Conservation (phyloP, 2,797 vertebrate genomes). For the Pterois miles region DNA sequence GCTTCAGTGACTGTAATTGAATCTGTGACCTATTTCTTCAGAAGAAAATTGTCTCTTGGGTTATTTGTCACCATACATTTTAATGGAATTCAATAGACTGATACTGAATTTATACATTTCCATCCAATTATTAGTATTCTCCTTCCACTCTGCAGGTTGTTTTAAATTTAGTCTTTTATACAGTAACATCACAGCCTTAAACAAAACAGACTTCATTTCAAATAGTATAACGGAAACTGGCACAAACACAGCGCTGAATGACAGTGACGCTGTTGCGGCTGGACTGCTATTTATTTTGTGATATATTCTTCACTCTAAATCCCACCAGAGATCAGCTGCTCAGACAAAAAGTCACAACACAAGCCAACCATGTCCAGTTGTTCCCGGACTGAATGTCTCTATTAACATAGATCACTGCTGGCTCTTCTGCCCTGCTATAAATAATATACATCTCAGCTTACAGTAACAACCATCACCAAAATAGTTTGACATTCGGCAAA, state of each 20-base stretch:
- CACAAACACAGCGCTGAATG: constrained; percentile 8
- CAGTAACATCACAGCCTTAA: constrained; percentile 31
- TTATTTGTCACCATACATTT: constrained; percentile 97
- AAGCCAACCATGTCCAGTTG: constrained; percentile 48
- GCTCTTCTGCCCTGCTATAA: constrained; percentile 39
- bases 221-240: constrained; percentile 10
- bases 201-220: constrained; percentile 18
- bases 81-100: constrained; percentile 98
- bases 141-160: constrained; percentile 87
- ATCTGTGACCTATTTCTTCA: constrained; percentile 99
- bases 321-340: constrained; percentile 48
- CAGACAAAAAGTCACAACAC: constrained; percentile 43
- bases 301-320: constrained; percentile 44
- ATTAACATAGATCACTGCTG: constrained; percentile 44
- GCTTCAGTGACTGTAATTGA: constrained; percentile 99
- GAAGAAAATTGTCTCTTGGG: constrained; percentile 99
- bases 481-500: constrained; percentile 22
- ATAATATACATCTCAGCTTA: constrained; percentile 34
- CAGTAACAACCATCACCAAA: constrained; percentile 24
- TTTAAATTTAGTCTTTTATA: constrained; percentile 82
- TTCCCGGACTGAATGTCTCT: constrained; percentile 38
- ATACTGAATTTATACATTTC: constrained; percentile 92
- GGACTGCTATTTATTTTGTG: constrained; percentile 36
- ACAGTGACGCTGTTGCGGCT: not conserved
- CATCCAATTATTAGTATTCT: constrained; percentile 90